Evolutionary conservation across 2,113 vertebrate genomes (phyloP).

Genomic region (Pomatorhinus ruficollis): DNA sequence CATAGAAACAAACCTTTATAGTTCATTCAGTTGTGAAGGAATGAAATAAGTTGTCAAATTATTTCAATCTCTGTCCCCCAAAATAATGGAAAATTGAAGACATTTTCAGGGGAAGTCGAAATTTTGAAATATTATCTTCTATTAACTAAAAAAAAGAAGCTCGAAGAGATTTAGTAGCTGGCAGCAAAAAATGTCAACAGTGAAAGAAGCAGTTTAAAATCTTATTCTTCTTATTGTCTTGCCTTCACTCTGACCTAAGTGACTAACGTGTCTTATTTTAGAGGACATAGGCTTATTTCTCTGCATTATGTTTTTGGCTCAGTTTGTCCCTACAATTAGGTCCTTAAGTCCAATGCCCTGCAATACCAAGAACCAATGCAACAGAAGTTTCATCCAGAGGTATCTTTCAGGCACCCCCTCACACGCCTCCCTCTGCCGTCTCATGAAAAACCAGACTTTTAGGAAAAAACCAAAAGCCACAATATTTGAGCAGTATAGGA

Average conservation of each 20-base stretch:
- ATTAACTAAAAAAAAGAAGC: background rate
- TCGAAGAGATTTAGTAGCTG: background rate
- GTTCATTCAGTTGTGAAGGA: background rate
- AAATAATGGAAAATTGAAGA: background rate
- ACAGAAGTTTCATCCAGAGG: background rate
- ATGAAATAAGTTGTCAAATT: background rate
- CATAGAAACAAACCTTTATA: background rate
- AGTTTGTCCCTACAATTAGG: background rate
- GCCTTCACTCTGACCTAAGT: background rate
- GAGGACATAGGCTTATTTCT: accelerated
- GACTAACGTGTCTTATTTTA: background rate
- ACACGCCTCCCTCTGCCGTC: background rate
- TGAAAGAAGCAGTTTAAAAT: background rate
- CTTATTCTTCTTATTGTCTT: background rate
- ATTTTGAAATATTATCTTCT: background rate
- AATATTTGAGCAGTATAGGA: background rate
- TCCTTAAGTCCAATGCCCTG: background rate
- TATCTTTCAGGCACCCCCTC: background rate
- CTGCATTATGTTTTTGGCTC: background rate
- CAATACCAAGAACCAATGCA: background rate
- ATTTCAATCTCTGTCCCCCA: background rate
- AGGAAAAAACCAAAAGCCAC: background rate
- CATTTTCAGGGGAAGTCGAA: background rate
- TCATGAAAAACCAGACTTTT: background rate
- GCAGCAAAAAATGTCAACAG: background rate